Base-by-base conservation (phyloP, 2,113 vertebrate species). In the Choloepus hoffmanni region DNA sequence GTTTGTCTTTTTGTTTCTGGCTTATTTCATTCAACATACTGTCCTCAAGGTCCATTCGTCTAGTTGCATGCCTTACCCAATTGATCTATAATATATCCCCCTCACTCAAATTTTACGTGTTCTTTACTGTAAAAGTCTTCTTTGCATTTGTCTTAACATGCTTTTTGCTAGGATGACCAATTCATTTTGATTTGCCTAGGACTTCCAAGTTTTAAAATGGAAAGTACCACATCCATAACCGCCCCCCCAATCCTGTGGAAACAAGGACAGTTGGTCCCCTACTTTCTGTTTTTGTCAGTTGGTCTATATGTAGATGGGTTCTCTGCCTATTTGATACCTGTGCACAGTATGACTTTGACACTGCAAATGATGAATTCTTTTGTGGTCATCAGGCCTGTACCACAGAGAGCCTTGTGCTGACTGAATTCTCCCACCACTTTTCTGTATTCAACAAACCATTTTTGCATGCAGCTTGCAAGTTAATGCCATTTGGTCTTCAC, bases 71-170 rank as follows among this genome's bases (percentile, higher is more conserved):
- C 36, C 36, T 36, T 36, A 36, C 36, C 36, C 36, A 36, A 36
- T 36, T 36, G 36, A 36, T 36, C 36, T 92, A 63, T 74, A 79
- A n/a, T 81, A 14, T 67, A 67, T 65, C 15, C 50, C 7, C 24
- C 63, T 23, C 26, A 65, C 63, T 23, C 33, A 26, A 73, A 68
- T 82, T 88, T 74, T 74, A 81, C 92, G 77, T 84, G 9, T 81
- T 86, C 14, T 94, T 78, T 81, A 62, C 63, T 92, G 53, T 93
- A 88, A 93, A 88, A 95, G 11, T 68, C n/a, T 50, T 50, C 23
- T 94, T 84, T 74, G 14, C 24, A 5, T 92, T 89, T 95, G 15
- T 73, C 58, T 63, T 23, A 40, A 16, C 55, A 50, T 67, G 13
- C 19, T 92, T 95, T 92, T 24, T 93, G 50, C 40, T 94, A 53